These are phyloP conservation scores for Stigmatopora argus DNA, from an alignment of 2,113 vertebrate species.

Conservation along the genomic window DNA sequence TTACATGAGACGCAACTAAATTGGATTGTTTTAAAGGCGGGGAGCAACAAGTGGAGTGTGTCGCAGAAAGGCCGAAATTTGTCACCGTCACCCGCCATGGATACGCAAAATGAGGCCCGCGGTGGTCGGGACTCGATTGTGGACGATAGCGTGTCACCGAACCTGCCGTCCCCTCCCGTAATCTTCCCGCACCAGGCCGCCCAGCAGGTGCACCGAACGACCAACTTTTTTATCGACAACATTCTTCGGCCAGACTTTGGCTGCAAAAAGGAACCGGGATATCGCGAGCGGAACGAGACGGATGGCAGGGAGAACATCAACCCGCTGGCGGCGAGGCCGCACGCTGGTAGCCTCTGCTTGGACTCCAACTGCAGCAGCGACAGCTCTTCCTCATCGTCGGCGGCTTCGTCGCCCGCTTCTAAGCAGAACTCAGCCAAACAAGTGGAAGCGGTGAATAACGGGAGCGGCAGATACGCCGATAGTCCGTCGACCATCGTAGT, in stretches of 20 bases:
- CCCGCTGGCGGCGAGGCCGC: conserved; percentile 73
- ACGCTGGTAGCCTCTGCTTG: conserved; percentile 75
- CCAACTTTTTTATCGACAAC: conserved; percentile 96
- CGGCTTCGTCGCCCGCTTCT: conserved; percentile 65
- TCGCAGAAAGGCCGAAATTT: conserved; percentile 60
- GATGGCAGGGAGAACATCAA: conserved; percentile 81
- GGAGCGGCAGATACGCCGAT: conserved; percentile 78
- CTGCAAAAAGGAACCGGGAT: conserved; percentile 79
- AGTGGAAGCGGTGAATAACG: conserved; percentile 70
- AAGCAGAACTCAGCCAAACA: conserved; percentile 71
- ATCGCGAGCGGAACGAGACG: conserved; percentile 73
- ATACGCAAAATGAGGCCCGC: conserved; percentile 73
- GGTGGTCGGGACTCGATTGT: conserved; percentile 77
- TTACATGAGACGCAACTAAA: conserved; percentile 42
- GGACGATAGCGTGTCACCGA: conserved; percentile 81
- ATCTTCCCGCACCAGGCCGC: conserved; percentile 75
- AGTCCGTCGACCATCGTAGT: conserved; percentile 78
- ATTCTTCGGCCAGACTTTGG: conserved; percentile 93
- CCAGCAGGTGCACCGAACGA: conserved; percentile 82
- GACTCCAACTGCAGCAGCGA: conserved; percentile 82
- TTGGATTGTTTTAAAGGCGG: conserved; percentile 55
- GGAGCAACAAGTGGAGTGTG: conserved; percentile 74
- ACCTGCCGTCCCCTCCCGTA: conserved; percentile 70
- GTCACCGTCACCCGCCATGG: conserved; percentile 68
- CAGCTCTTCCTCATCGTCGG: conserved; percentile 72